Percentiles rank a stretch among this genome's conserved stretches.
phyloP scores from a whole-genome alignment of 2,113 vertebrate genomes.

The Brevimyrus niger region DNA sequence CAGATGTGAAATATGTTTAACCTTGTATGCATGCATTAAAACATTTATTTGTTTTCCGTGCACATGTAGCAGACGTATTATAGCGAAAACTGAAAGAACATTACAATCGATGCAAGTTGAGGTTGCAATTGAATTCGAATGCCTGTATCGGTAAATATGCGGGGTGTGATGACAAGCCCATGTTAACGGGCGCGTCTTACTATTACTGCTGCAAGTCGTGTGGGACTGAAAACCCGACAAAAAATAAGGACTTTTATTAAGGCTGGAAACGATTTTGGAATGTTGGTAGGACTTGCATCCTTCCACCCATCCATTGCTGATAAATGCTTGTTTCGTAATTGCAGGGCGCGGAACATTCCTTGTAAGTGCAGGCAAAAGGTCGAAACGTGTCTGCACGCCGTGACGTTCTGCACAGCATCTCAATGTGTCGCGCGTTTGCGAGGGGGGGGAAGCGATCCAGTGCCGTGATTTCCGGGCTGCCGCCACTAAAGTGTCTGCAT shows the following conservation, averaged over 20 bases:
- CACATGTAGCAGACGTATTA: background rate
- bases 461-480: conserved; percentile 16
- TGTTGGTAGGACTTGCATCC: background rate
- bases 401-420: background rate
- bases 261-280: background rate
- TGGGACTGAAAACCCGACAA: background rate
- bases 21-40: background rate
- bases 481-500: background rate
- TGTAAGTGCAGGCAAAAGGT: background rate
- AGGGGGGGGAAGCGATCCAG: background rate
- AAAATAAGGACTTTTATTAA: background rate
- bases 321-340: background rate
- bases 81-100: background rate
- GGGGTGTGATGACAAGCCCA: background rate
- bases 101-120: background rate
- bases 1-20: background rate
- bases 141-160: background rate
- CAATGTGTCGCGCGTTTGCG: background rate
- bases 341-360: background rate
- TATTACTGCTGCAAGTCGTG: background rate
- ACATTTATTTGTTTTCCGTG: background rate
- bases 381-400: background rate
- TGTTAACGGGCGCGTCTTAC: background rate
- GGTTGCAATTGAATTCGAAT: background rate
- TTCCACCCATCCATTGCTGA: background rate